phyloP scores from a whole-genome alignment of 2,113 vertebrate species.

The Hippocampus comes region DNA sequence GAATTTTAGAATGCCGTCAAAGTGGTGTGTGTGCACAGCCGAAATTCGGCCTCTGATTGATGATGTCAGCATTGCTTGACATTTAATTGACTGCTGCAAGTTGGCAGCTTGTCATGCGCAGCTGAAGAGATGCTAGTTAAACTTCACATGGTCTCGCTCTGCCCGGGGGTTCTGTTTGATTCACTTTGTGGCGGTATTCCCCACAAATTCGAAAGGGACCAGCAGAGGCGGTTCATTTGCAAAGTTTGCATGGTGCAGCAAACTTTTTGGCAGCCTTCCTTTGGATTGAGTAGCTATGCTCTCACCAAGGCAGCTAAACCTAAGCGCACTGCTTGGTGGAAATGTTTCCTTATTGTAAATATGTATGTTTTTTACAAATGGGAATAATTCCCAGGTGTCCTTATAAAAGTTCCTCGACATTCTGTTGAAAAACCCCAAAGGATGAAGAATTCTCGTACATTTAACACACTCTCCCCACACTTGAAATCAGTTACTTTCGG shows the following conservation, averaged over 20 bases:
- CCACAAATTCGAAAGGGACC: too few relatives aligned
- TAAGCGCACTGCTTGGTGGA: too few relatives aligned
- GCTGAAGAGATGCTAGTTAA: constrained; percentile 32
- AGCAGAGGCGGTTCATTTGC: too few relatives aligned
- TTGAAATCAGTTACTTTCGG: too few relatives aligned
- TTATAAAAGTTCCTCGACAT: not conserved
- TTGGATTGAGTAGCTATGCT: too few relatives aligned
- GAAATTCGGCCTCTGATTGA: constrained; percentile 14
- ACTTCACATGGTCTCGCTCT: not conserved
- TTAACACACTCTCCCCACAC: too few relatives aligned
- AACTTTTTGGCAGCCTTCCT: too few relatives aligned
- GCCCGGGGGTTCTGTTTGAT: not conserved
- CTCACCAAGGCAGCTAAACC: too few relatives aligned
- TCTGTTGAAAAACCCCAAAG: not conserved
- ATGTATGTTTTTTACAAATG: not conserved
- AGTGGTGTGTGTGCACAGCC: constrained; percentile 15
- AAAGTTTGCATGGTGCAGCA: too few relatives aligned
- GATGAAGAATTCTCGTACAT: too few relatives aligned
- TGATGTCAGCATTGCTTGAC: constrained; percentile 23
- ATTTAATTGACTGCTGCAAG: constrained; percentile 38
- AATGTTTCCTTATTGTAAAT: too few relatives aligned
- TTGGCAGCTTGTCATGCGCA: constrained; percentile 2
- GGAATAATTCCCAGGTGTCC: not conserved
- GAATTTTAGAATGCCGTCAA: constrained; percentile 47
- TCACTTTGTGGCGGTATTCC: not conserved